These are phyloP conservation scores for Aphelenchoides besseyi DNA, from an alignment of 1,140 invertebrate genomes.

Conservation along the genomic window DNA sequence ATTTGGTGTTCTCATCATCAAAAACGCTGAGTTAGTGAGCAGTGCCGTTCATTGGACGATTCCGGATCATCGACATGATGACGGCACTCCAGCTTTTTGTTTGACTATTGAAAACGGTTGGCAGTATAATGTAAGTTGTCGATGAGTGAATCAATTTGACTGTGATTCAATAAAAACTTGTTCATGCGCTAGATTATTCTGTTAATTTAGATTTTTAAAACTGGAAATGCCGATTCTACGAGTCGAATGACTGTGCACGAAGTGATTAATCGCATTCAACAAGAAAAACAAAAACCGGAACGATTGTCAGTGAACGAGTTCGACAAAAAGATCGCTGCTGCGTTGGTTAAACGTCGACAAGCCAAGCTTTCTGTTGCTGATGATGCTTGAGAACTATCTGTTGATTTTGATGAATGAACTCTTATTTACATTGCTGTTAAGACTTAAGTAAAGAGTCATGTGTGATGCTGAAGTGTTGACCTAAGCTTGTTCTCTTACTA, in stretches of 20 bases:
- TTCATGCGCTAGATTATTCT: too few relatives aligned
- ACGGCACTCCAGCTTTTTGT: conserved; percentile 58
- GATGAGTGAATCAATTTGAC: too few relatives aligned
- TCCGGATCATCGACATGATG: conserved; percentile 54
- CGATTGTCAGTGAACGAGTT: conserved; percentile 30
- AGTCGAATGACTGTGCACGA: conserved; percentile 55
- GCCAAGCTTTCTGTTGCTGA: neutral
- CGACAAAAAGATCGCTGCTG: conserved; percentile 26
- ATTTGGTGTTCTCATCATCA: conserved; percentile 59
- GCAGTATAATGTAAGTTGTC: conserved; percentile 63
- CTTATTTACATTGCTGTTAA: neutral
- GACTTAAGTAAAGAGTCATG: too few relatives aligned
- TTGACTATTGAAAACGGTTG: conserved; percentile 50
- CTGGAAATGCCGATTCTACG: conserved; percentile 49
- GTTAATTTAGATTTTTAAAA: conserved; percentile 62
- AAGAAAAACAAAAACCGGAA: conserved; percentile 23
- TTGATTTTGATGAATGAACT: conserved; percentile 8
- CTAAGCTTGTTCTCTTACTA: too few relatives aligned
- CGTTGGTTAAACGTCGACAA: conserved; percentile 29
- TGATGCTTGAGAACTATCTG: neutral
- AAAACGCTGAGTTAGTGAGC: conserved; percentile 50
- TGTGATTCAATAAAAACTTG: too few relatives aligned
- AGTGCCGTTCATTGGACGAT: conserved; percentile 59
- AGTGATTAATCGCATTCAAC: conserved; percentile 39
- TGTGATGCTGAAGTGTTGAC: too few relatives aligned